Evolutionary conservation across 2,113 vertebrate genomes (phyloP).

Genomic region (Chroicocephalus ridibundus): DNA sequence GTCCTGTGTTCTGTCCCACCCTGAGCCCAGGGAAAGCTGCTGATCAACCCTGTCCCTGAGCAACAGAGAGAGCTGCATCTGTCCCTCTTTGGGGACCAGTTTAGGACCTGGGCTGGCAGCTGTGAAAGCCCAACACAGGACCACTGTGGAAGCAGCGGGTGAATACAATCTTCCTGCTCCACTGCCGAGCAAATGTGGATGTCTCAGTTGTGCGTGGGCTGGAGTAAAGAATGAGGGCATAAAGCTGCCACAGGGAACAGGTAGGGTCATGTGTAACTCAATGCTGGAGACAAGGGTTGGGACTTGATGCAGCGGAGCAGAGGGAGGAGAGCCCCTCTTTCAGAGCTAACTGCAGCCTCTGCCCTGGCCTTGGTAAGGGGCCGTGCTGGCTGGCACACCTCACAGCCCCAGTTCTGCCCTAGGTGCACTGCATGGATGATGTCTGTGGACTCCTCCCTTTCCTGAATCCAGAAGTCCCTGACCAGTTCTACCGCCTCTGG

Average conservation of each 20-base stretch:
- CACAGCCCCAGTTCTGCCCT: background rate
- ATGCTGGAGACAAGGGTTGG: background rate
- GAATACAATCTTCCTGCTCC: background rate
- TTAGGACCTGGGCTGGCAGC: background rate
- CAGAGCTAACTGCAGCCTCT: background rate
- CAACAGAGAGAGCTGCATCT: background rate
- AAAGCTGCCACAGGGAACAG: background rate
- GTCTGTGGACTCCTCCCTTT: conserved; percentile 97
- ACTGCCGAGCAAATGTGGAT: rapidly evolving
- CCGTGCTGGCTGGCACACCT: background rate
- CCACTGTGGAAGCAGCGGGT: background rate
- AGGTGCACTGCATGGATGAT: conserved; percentile 99
- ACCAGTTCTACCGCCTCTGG: conserved; percentile 99
- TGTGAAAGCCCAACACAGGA: background rate
- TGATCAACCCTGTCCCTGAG: background rate
- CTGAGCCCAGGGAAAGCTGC: background rate
- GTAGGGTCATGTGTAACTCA: rapidly evolving
- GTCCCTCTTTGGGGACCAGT: too few relatives aligned
- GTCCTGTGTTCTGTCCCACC: background rate
- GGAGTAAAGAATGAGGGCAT: background rate
- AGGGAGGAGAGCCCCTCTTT: background rate
- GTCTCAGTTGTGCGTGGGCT: background rate
- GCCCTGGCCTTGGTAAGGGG: background rate
- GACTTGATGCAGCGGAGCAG: background rate
- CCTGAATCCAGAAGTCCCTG: conserved; percentile 95